Evolutionary conservation across 2,113 vertebrate genomes (phyloP).

Genomic region (Misgurnus mizolepis): DNA sequence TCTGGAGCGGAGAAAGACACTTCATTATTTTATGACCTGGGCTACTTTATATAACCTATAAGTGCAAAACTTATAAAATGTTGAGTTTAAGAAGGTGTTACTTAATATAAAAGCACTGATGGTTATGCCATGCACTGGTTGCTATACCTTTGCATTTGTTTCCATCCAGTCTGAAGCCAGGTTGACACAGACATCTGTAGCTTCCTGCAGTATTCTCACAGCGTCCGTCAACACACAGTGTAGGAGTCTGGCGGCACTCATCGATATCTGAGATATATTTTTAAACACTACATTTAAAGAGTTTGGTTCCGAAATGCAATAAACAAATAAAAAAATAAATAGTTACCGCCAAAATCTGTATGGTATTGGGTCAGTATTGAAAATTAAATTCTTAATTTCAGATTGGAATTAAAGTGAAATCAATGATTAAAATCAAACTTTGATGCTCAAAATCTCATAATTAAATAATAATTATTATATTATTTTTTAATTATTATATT

Average conservation of each 20-base stretch:
- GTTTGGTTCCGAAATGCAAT: too few species aligned
- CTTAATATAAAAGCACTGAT: neutral
- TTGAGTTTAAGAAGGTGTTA: neutral
- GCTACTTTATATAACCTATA: neutral
- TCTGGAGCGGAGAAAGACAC: conserved; percentile 50
- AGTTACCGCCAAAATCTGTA: too few species aligned
- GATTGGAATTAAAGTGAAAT: too few species aligned
- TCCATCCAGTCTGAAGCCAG: conserved; percentile 59
- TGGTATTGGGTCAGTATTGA: too few species aligned
- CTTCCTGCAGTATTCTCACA: conserved; percentile 77
- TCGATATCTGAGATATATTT: conserved; percentile 67
- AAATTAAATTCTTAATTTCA: too few species aligned
- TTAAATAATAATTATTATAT: too few species aligned
- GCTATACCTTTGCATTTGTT: conserved; percentile 52
- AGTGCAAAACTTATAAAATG: neutral
- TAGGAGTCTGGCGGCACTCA: conserved; percentile 71
- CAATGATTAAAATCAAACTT: too few species aligned
- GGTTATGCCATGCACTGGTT: neutral
- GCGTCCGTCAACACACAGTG: conserved; percentile 68
- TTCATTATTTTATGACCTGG: neutral
- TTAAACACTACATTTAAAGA: too few species aligned
- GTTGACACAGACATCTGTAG: conserved; percentile 72
- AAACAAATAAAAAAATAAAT: too few species aligned
- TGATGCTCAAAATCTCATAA: too few species aligned
- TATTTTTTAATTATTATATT: too few species aligned